Evolutionary conservation across 2,113 vertebrate species (phyloP), one percentile per base, ranked within the genome.

Genomic region (Alaudala cheleensis): DNA sequence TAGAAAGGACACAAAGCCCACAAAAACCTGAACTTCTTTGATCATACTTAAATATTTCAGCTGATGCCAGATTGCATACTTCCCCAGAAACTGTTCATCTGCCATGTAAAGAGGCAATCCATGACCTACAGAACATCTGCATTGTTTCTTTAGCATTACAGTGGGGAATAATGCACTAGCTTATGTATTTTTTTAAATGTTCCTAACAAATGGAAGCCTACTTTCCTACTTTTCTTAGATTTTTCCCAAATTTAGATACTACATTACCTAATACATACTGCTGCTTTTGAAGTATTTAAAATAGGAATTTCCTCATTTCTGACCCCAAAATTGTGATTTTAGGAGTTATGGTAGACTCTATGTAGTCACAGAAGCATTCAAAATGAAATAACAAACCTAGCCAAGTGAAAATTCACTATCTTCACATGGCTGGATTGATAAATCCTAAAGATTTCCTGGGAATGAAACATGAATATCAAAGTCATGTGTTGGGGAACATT

Each of bases 391-490:
- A 37, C 9, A 80, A 73, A 77, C 47, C 15, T 60, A 62, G 14
- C 39, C 56, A 81, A 90, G 67, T 47, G 56, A 90, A 92, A 86
- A 90, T 87, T 95, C 87, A 90, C 81, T 57, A 65, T 58, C 39
- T 93, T 92, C 71, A 78, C 74, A 67, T 0, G 23, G 9, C 71
- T 83, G 74, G 50, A 83, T 62, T 95, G 94, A 94, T 93, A 93
- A 95, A 90, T 77, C 85, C 79, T 56, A 40, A 93, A 96, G 87
- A 85, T 92, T 96, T 96, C 51, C 71, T 88, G 58, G 51, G 64
- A 95, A 85, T 60, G 47, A 91, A 95, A 91, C 56, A 37, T 34
- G 76, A 96, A 93, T 96, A 96, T 94, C 90, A 94, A 97, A 97
- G 90, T 94, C 90, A 95, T 94, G 64, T 96, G 93, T 56, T 78